Evolutionary conservation across 2,113 vertebrate species (phyloP), one percentile per base, ranked within the genome.

Genomic region (Echinops telfairi): DNA sequence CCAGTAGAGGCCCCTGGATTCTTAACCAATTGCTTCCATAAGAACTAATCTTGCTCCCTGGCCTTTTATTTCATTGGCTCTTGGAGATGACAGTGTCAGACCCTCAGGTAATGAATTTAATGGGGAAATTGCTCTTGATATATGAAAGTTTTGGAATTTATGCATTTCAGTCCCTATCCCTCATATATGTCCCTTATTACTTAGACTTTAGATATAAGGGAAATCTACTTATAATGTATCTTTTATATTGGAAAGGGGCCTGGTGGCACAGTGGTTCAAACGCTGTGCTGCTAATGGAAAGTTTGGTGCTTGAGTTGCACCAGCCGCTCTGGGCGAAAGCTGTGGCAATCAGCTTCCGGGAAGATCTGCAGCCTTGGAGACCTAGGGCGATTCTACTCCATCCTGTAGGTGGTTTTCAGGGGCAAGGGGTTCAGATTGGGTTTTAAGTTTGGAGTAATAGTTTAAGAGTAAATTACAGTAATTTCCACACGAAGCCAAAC

Each of bases 381-480:
- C 9, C 29, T 29, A 9, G 29, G 66, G 10, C 66, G 15, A 23
- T 68, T 27, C 64, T 25, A 5, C 22, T 66, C 25, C 25, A 3
- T 64, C 25, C 64, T 66, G 27, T 25, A 25, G 64, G 64, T 66
- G 11, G 23, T 14, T 53, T 53, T 53, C 12, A 53, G 47, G 5
- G 9, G 47, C 47, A 53, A 11, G 47, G 47, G 47, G 47, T 53
- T 53, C 12, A 53, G 47, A 10, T 68, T 68, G 3, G 66, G 66
- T 68, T 68, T 68, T 68, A 84, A 87, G 68, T 87, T 92, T 94
- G 66, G 82, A 76, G 11, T 91, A 68, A 81, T 64, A 92, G 29
- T 75, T 29, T 92, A 90, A 93, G 89, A 90, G 78, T 75, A 94
- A 75, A 81, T 90, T 84, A 12, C 27, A 78, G 40, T 23, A 92